Evolutionary conservation across 2,888 invertebrate species (phyloP), one percentile per base, ranked within the genome.

Genomic region (Drosophila tripunctata): DNA sequence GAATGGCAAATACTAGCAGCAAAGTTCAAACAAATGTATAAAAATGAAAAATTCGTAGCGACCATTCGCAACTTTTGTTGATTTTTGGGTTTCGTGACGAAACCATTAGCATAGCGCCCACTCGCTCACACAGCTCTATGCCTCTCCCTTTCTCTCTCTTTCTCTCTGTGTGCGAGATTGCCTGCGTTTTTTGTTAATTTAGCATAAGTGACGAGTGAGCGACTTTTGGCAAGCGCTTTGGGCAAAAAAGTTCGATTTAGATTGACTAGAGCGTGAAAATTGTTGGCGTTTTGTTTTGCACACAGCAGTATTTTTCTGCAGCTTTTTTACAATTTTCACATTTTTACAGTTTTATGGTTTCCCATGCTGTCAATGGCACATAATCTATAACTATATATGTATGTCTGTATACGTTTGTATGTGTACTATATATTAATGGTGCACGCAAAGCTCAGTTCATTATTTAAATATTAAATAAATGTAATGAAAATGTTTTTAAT

Each of bases 121-220:
- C 30, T 4, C 3, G 12, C 40, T 35, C 38, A 14, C 54, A 36
- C 22, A 30, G 17, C 24, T 57, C 6, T 67, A 33, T 24, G 35
- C 22, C 45, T 40, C 7, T 40, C 41, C 6, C 35, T 24, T 12
- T n/a, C 21, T 3, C 24, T 22, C 27, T 40, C 35, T 52, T 6
- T 67, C 24, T 19, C 36, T 45, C 58, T 35, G 8, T 44, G 54
- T 31, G 10, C n/a, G n/a, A 7, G 40, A 15, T 31, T 21, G 27
- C 10, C 22, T 56, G 44, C 22, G 48, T 68, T 73, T 81, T 81
- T 75, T 87, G 87, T 78, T 84, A 87, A 85, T 83, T 87, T 84
- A 67, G 86, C 86, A 85, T 72, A 76, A 85, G 83, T 70, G 75
- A 87, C 86, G 87, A 83, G 71, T 85, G 83, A 78, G 83, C 86